Percentiles rank a stretch among this genome's conserved stretches.
Conservation (phyloP, 2,888 invertebrate genomes). For the Achlya flavicornis region DNA sequence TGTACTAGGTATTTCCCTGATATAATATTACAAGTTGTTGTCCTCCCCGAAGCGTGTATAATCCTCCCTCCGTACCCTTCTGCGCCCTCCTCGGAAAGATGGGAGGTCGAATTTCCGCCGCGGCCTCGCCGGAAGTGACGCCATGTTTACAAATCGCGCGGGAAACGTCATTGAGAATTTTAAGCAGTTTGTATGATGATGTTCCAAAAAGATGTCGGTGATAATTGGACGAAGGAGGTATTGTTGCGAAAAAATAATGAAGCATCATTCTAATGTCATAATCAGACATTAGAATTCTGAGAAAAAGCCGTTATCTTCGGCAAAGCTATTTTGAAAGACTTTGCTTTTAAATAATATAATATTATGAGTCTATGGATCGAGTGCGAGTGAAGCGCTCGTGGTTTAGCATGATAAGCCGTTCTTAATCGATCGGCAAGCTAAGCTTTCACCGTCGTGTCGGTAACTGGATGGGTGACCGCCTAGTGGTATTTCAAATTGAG, state of each 20-base stretch:
- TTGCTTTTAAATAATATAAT: too few relatives aligned
- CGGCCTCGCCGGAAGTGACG: constrained; percentile 76
- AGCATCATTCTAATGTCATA: too few relatives aligned
- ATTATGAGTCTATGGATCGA: too few relatives aligned
- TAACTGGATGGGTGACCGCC: too few relatives aligned
- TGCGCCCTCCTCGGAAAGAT: constrained; percentile 38
- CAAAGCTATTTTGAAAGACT: too few relatives aligned
- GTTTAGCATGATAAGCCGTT: too few relatives aligned
- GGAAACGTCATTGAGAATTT: constrained; percentile 76
- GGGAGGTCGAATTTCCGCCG: constrained; percentile 79
- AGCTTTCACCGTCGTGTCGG: too few relatives aligned
- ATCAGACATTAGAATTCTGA: too few relatives aligned
- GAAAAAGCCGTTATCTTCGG: too few relatives aligned
- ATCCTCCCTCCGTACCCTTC: constrained; percentile 1
- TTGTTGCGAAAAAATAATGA: not conserved
- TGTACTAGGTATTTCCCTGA: not conserved
- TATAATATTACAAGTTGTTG: not conserved
- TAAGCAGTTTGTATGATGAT: constrained; percentile 65
- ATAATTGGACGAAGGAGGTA: not conserved
- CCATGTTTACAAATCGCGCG: constrained; percentile 82
- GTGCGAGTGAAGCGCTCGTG: too few relatives aligned
- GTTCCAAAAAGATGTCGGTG: constrained; percentile 42
- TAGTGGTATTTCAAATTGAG: too few relatives aligned
- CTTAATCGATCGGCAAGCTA: too few relatives aligned
- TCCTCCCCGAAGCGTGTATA: not conserved